Evolutionary conservation across 2,888 invertebrate genomes (phyloP).

Genomic region (Eumacrocentrus americanus): DNA sequence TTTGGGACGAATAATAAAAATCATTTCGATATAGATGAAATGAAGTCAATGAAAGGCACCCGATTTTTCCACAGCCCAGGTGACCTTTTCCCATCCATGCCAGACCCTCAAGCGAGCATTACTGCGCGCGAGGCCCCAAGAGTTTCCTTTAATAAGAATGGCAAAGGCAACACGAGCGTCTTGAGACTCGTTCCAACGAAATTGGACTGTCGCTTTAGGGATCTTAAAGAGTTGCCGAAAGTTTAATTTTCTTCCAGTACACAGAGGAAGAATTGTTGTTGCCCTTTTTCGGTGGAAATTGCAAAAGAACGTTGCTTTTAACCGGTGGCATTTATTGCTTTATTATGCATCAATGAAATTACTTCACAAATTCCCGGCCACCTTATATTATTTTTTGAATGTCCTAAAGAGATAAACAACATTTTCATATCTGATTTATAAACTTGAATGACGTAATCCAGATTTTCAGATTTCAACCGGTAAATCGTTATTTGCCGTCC

Average conservation of each 20-base stretch:
- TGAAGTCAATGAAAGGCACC: not conserved
- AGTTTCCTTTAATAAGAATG: slow-evolving; percentile 40
- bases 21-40: not conserved
- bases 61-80: slow-evolving; percentile 26
- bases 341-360: slow-evolving; percentile 38
- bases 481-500: no score
- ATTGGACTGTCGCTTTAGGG: slow-evolving; percentile 51
- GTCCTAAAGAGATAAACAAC: not conserved
- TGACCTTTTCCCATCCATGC: slow-evolving; percentile 14
- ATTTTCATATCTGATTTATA: no score
- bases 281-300: slow-evolving; percentile 29
- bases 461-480: no score
- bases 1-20: no score
- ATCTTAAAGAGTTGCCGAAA: slow-evolving; percentile 50
- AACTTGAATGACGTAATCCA: no score
- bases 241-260: slow-evolving; percentile 45
- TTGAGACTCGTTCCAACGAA: slow-evolving; percentile 48
- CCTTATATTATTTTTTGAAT: no score
- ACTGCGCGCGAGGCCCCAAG: slow-evolving; percentile 21
- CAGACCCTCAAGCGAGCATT: not conserved
- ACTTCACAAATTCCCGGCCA: no score
- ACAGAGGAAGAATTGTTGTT: slow-evolving; percentile 20
- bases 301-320: slow-evolving; percentile 23
- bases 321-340: slow-evolving; percentile 39
- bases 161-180: slow-evolving; percentile 39